phyloP scores from a whole-genome alignment of 2,113 vertebrate genomes.

The Amblyornis subalaris region DNA sequence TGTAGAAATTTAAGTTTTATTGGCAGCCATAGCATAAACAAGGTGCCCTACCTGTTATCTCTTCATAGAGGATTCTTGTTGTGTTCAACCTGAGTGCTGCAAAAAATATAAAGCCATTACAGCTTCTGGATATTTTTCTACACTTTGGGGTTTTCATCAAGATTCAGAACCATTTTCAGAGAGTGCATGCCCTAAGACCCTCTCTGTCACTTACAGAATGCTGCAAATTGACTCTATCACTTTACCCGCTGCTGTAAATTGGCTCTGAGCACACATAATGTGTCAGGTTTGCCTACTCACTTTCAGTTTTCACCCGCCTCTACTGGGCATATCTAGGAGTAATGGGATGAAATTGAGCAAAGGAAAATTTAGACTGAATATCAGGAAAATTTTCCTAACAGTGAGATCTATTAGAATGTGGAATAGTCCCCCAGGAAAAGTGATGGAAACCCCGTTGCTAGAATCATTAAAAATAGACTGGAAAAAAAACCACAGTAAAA shows the following conservation, averaged over 20 bases:
- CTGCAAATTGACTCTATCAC: slow-evolving; percentile 67
- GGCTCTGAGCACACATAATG: slow-evolving; percentile 65
- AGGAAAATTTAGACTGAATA: slow-evolving; percentile 64
- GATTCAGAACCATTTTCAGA: slow-evolving; percentile 62
- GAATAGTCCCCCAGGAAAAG: slow-evolving; percentile 59
- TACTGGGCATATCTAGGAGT: slow-evolving; percentile 63
- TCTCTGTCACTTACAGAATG: slow-evolving; percentile 62
- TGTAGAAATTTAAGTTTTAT: not conserved
- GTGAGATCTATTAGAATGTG: slow-evolving; percentile 66
- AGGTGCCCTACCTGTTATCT: not conserved
- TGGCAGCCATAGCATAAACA: not conserved
- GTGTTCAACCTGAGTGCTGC: not conserved
- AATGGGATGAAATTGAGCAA: slow-evolving; percentile 71
- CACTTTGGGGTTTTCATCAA: slow-evolving; percentile 56
- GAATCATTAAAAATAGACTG: slow-evolving; percentile 63
- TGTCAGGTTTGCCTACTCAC: slow-evolving; percentile 65
- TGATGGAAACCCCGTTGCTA: slow-evolving; percentile 39
- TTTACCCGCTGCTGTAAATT: slow-evolving; percentile 66
- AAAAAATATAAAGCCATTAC: slow-evolving; percentile 47
- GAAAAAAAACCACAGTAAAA: slow-evolving; percentile 39
- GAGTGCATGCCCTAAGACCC: slow-evolving; percentile 62
- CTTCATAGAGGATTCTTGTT: slow-evolving; percentile 10
- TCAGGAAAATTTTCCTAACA: slow-evolving; percentile 66
- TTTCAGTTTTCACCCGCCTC: slow-evolving; percentile 64
- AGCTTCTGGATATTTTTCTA: slow-evolving; percentile 46